A percentile compares a stretch with the other conserved stretches of the same genome.
These are phyloP conservation scores for Dysidea cf. avara DNA, from an alignment of 37 sponge, comb jelly and placozoan species.

Conservation along the genomic window DNA sequence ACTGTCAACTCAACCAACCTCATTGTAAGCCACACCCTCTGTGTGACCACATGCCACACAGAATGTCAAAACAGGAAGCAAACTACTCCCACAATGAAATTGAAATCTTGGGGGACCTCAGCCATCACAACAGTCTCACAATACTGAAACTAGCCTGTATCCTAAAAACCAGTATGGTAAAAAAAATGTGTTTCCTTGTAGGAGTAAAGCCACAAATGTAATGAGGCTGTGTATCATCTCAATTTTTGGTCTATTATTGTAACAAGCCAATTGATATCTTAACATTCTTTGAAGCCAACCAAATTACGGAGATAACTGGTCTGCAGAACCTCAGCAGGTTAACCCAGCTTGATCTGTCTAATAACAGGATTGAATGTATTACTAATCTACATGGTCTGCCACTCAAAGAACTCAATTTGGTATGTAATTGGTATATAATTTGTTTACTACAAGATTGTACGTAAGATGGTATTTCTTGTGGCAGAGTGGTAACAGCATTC, in stretches of 20 bases:
- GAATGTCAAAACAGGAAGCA: constrained; percentile 35
- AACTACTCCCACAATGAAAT: constrained; percentile 69
- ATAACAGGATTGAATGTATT: constrained; percentile 65
- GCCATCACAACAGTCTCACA: constrained; percentile 26
- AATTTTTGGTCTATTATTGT: too few relatives aligned
- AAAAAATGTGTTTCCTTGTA: neutral
- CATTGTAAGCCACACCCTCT: constrained; percentile 5
- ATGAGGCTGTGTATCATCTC: neutral
- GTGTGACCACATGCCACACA: neutral
- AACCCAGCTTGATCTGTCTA: constrained; percentile 50
- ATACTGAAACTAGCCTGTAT: constrained; percentile 67
- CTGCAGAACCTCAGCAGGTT: constrained; percentile 26
- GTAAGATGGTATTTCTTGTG: neutral
- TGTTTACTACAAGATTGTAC: too few relatives aligned
- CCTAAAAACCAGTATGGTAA: constrained; percentile 3
- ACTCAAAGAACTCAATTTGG: constrained; percentile 58
- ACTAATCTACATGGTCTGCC: constrained; percentile 35
- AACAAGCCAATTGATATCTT: constrained; percentile 3
- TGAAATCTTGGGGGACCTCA: constrained; percentile 56
- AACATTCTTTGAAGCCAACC: constrained; percentile 47
- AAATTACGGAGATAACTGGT: constrained; percentile 61
- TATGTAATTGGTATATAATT: constrained; percentile 20
- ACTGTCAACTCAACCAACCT: constrained; percentile 43
- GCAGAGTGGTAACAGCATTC: constrained; percentile 62
- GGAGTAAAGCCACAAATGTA: neutral